Conservation (phyloP, 1,140 invertebrate species). For the Streblospio benedicti region DNA sequence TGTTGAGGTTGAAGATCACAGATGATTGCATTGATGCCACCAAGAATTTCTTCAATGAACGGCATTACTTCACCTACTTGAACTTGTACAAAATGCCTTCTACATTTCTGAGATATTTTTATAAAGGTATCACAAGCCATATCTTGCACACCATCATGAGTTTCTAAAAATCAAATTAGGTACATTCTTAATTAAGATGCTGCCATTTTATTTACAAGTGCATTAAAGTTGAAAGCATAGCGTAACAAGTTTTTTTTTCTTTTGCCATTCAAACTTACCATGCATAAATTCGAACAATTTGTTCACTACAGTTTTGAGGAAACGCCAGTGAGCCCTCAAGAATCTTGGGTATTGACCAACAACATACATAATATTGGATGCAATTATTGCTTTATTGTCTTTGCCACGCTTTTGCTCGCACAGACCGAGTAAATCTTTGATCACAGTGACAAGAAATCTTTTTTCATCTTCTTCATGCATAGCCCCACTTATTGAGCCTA, state of each 20-base stretch:
- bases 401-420: conserved; percentile 99
- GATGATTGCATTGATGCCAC: conserved; percentile 92
- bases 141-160: conserved; percentile 94
- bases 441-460: conserved; percentile 96
- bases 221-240: background rate
- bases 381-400: conserved; percentile 99
- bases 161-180: conserved; percentile 59
- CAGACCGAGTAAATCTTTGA: conserved; percentile 93
- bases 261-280: conserved; percentile 55
- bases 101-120: conserved; percentile 98
- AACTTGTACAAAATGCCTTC: conserved; percentile 90
- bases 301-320: conserved; percentile 99
- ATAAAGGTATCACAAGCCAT: conserved; percentile 99
- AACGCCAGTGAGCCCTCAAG: conserved; percentile 98
- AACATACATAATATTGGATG: conserved; percentile 99
- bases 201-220: background rate
- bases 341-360: conserved; percentile 99
- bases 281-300: conserved; percentile 99
- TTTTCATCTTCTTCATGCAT: conserved; percentile 99
- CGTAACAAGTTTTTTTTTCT: background rate
- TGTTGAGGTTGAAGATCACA: conserved; percentile 97
- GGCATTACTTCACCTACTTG: conserved; percentile 94
- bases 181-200: too few species aligned
- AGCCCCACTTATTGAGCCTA: conserved; percentile 97
- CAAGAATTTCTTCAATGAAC: conserved; percentile 98